Conservation (phyloP, 1,140 invertebrate genomes). For the Sinella curviseta region DNA sequence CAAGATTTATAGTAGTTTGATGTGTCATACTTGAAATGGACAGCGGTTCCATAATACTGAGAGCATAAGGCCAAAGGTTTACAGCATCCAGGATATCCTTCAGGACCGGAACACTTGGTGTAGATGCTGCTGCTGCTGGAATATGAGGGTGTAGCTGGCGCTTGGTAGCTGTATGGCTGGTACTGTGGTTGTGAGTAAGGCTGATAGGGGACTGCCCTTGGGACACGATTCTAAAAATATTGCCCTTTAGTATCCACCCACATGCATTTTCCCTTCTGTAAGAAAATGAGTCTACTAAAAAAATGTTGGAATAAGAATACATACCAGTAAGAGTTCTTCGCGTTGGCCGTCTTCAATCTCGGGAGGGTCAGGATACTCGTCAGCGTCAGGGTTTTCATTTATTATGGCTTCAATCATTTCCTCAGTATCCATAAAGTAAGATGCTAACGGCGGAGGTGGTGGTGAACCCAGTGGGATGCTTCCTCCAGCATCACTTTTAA, state of each 20-base stretch:
- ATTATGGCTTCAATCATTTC: not conserved
- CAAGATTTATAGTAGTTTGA: slow-evolving; percentile 38
- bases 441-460: not conserved
- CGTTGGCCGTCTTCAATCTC: not conserved
- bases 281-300: too few relatives aligned
- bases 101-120: slow-evolving; percentile 33
- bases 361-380: not conserved
- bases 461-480: not conserved
- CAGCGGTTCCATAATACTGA: slow-evolving; percentile 39
- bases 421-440: not conserved
- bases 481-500: not conserved
- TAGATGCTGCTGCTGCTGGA: not conserved
- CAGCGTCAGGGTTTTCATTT: not conserved
- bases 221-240: not conserved
- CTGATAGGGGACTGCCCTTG: too few relatives aligned
- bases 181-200: too few relatives aligned
- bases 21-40: slow-evolving; percentile 34
- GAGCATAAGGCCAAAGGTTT: slow-evolving; percentile 39
- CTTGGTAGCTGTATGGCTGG: not conserved
- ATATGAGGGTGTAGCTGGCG: not conserved
- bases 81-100: slow-evolving; percentile 41
- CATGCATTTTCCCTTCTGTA: too few relatives aligned
- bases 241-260: too few relatives aligned
- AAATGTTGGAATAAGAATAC: too few relatives aligned
- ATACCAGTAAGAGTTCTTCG: too few relatives aligned